Evolutionary conservation across 2,888 invertebrate genomes (phyloP), one percentile per base, ranked within the genome.

Genomic region (Panzeria rudis): DNA sequence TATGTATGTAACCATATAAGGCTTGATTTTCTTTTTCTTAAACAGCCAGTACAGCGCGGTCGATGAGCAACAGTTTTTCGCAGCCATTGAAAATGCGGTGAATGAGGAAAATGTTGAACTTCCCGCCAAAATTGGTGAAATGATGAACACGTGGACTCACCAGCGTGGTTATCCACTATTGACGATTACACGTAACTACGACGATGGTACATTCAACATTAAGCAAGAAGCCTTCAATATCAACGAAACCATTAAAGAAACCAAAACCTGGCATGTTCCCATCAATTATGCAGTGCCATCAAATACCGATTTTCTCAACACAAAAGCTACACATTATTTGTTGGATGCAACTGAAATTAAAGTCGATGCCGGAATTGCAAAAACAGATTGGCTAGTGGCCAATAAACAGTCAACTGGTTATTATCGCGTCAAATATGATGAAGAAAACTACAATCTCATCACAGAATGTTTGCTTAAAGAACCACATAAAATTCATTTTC

Each of bases 361-460:
- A n/a, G n/a, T n/a, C n/a, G 20, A 32, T 0, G 76, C 87, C 3
- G 59, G 80, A 0, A n/a, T 90, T 5, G 23, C 35, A 0, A 62
- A 15, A 0, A 83, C 88, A 0, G 90, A 90, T 9, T 92, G 92
- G 92, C 41, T 92, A 17, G 88, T 92, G 6, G 52, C 92, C 9
- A 92, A 92, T 86, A 92, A 92, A 72, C 91, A 92, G 66, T 90
- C 90, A 1, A 91, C 90, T 0, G 90, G 91, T 6, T 91, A 90
- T 89, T 96, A 95, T 92, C 93, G 96, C 88, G 90, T n/a, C n/a
- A n/a, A n/a, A n/a, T n/a, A n/a, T n/a, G n/a, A n/a, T n/a, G n/a
- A n/a, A n/a, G n/a, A n/a, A 0, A 96, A 96, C 89, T 97, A 96
- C 96, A 89, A 92, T 0, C 93, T 94, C 0, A 93, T 97, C 3